Evolutionary conservation across 2,113 vertebrate genomes (phyloP).

Genomic region (Barnardius zonarius): DNA sequence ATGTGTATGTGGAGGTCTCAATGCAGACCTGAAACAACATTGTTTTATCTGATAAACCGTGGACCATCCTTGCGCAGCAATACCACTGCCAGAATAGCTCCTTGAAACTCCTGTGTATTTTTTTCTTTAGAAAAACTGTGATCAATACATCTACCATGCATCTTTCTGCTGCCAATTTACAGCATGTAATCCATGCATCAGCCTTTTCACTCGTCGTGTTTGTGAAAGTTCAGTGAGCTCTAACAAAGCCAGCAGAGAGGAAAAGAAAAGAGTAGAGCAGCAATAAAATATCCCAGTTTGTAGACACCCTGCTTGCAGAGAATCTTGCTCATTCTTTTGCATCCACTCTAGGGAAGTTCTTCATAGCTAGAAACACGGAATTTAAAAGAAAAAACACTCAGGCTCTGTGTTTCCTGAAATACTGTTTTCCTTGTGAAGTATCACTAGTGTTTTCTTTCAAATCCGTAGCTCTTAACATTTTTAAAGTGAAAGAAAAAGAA

Average conservation of each 20-base stretch:
- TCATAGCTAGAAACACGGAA: background rate
- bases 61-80: background rate
- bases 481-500: background rate
- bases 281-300: background rate
- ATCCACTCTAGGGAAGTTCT: background rate
- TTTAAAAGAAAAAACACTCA: background rate
- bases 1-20: background rate
- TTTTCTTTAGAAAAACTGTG: background rate
- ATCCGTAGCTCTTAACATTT: background rate
- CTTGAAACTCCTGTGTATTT: background rate
- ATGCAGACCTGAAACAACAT: background rate
- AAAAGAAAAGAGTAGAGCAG: background rate
- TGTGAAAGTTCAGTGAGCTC: conserved; percentile 1
- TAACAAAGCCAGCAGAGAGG: background rate
- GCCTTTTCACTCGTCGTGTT: background rate
- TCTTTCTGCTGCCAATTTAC: background rate
- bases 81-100: background rate
- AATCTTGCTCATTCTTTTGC: background rate
- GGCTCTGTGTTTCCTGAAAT: background rate
- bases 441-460: background rate
- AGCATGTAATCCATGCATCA: background rate
- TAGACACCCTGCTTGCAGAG: background rate
- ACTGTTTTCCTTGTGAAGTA: background rate
- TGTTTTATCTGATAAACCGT: background rate
- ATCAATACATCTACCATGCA: background rate